Evolutionary conservation across 2,113 vertebrate species (phyloP).

Genomic region (Etheostoma spectabile): DNA sequence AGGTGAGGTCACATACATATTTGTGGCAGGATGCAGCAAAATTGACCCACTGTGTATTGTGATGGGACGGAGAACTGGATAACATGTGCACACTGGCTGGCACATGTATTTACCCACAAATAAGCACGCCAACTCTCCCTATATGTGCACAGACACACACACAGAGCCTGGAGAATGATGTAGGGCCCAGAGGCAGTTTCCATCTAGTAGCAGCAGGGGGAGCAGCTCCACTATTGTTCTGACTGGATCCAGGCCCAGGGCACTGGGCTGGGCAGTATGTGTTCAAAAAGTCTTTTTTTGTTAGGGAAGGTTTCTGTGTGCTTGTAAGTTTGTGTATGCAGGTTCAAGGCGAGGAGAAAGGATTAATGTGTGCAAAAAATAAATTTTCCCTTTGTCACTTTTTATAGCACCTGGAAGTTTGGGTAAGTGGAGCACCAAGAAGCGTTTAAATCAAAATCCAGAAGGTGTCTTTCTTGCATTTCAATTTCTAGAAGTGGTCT

Average conservation of each 20-base stretch:
- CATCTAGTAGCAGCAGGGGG: slow-evolving; percentile 91
- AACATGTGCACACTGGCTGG: slow-evolving; percentile 55
- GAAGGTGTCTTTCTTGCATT: background rate
- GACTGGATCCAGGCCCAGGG: slow-evolving; percentile 67
- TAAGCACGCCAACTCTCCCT: slow-evolving; percentile 6
- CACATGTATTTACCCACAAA: slow-evolving; percentile 42
- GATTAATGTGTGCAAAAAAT: slow-evolving; percentile 15
- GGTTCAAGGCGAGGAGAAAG: slow-evolving; percentile 2
- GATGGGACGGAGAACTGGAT: slow-evolving; percentile 26
- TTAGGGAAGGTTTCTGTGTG: slow-evolving; percentile 12
- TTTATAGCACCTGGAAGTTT: background rate
- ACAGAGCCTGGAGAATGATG: slow-evolving; percentile 31
- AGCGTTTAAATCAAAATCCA: background rate
- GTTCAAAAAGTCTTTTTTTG: background rate
- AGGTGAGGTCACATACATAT: slow-evolving; percentile 73
- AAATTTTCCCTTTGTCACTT: background rate
- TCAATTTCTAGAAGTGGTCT: background rate
- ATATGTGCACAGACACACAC: background rate
- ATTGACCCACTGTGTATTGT: slow-evolving; percentile 60
- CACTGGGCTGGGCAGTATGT: slow-evolving; percentile 27
- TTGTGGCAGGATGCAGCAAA: slow-evolving; percentile 68
- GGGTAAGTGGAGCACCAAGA: background rate
- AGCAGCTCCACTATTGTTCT: slow-evolving; percentile 93
- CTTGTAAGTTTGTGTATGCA: slow-evolving; percentile 17
- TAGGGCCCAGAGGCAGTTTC: slow-evolving; percentile 80